Conservation (phyloP, 2,113 vertebrate species). For the Sitta europaea region DNA sequence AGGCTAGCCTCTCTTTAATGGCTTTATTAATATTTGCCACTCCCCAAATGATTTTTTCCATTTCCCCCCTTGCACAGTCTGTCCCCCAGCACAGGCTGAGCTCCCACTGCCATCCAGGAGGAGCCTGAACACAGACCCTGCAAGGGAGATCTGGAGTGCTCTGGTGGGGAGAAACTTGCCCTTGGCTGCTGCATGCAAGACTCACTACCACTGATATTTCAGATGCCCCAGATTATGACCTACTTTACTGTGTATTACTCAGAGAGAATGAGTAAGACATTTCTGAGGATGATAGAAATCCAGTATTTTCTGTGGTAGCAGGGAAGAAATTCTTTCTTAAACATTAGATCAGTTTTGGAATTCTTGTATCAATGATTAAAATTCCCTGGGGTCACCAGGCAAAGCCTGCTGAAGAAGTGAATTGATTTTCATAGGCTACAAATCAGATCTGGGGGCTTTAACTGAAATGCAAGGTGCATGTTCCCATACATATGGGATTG, state of each 20-base stretch:
- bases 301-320: not conserved
- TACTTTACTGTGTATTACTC: conserved; percentile 19
- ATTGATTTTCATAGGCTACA: conserved; percentile 34
- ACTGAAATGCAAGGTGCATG: not conserved
- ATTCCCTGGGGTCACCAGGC: not conserved
- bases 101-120: accelerated
- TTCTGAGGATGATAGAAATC: not conserved
- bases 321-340: conserved; percentile 23
- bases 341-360: conserved; percentile 14
- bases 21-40: not conserved
- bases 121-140: not conserved
- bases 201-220: not conserved
- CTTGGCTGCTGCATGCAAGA: not conserved
- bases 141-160: not conserved
- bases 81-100: not conserved
- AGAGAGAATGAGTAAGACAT: not conserved
- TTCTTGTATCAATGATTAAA: conserved; percentile 20
- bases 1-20: not conserved
- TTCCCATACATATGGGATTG: conserved; percentile 7
- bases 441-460: not conserved
- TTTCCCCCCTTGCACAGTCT: not conserved
- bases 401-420: not conserved
- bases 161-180: not conserved
- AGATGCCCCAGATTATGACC: conserved; percentile 42
- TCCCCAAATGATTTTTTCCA: not conserved